Evolutionary conservation across 2,113 vertebrate genomes (phyloP).

Genomic region (Rallus limicola): DNA sequence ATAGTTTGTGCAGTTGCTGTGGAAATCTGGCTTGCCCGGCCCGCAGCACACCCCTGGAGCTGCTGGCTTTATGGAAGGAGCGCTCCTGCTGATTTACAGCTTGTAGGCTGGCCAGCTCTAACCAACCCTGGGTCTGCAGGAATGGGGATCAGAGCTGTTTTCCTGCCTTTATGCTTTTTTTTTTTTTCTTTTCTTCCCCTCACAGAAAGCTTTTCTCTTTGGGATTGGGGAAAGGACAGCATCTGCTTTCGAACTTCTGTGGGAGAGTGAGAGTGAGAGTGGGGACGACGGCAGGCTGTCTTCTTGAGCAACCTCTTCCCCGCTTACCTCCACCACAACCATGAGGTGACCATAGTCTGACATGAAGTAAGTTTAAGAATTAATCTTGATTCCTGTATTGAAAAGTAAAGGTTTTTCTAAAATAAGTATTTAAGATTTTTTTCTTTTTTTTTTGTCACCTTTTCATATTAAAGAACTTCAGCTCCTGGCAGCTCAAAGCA

Average conservation of each 20-base stretch:
- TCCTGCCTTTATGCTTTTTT: neutral
- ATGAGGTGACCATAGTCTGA: neutral
- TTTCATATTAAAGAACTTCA: neutral
- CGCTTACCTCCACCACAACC: neutral
- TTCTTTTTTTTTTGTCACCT: neutral
- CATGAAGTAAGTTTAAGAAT: neutral
- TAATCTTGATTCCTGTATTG: neutral
- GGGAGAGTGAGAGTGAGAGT: no score
- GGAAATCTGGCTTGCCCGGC: neutral
- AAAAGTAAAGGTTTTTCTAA: neutral
- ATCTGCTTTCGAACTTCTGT: neutral
- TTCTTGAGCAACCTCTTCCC: neutral
- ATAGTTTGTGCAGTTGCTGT: neutral
- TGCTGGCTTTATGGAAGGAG: neutral
- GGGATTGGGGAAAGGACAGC: neutral
- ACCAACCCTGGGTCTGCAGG: neutral
- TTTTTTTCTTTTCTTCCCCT: no score
- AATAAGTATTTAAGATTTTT: neutral
- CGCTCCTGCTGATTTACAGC: neutral
- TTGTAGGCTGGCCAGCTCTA: neutral
- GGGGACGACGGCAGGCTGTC: accelerated
- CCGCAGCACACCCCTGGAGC: accelerated
- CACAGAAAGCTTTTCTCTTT: neutral
- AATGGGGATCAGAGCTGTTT: neutral
- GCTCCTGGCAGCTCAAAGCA: neutral